Evolutionary conservation across 35 echinoderm and acorn worm species (phyloP).

Genomic region (Holothuria glaberrima): DNA sequence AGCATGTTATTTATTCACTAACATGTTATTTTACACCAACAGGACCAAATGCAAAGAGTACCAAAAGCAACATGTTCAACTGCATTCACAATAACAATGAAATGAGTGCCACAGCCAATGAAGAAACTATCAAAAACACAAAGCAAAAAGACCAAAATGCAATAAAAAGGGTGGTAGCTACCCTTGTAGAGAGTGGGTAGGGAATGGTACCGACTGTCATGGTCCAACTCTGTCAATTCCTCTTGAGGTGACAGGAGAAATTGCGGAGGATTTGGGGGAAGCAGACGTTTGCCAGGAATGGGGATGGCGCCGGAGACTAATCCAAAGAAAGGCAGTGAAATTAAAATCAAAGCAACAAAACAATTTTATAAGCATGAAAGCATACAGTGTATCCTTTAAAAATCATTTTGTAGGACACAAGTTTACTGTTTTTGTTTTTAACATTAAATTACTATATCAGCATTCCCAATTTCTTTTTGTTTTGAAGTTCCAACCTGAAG

Average conservation of each 20-base stretch:
- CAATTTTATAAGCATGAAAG: not conserved
- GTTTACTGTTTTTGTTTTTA: too few species aligned
- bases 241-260: constrained; percentile 48
- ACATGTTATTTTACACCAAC: too few species aligned
- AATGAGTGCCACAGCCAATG: not conserved
- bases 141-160: not conserved
- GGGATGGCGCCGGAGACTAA: constrained; percentile 1
- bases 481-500: too few species aligned
- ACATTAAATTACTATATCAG: too few species aligned
- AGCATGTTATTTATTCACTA: too few species aligned
- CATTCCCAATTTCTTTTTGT: too few species aligned
- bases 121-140: not conserved
- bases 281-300: not conserved
- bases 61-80: not conserved
- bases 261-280: not conserved
- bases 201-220: not conserved
- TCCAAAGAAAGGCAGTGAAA: constrained; percentile 2
- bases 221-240: constrained; percentile 21
- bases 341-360: constrained; percentile 13
- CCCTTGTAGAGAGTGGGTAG: constrained; percentile 1
- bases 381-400: not conserved
- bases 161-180: not conserved
- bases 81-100: not conserved
- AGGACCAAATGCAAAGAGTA: not conserved
- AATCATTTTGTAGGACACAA: not conserved